phyloP scores from a whole-genome alignment of 2,888 invertebrate genomes.

The Conomelus anceps region DNA sequence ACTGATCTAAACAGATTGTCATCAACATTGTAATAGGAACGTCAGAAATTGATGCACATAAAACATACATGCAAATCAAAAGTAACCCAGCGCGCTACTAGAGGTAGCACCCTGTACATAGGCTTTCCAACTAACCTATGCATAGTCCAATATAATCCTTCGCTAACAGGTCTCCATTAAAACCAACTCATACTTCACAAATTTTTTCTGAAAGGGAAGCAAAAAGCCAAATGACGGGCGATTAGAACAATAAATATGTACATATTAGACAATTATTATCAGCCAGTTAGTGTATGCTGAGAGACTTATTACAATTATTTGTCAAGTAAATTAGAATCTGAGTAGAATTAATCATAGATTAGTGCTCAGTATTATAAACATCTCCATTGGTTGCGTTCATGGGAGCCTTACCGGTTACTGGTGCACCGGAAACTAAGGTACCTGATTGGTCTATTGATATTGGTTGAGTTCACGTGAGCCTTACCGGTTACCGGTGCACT shows the following conservation, averaged over 20 bases:
- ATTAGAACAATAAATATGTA: background rate
- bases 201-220: background rate
- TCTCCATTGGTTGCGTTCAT: no score
- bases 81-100: background rate
- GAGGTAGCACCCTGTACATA: background rate
- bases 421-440: no score
- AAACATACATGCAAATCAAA: background rate
- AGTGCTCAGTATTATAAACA: background rate
- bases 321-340: background rate
- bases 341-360: background rate
- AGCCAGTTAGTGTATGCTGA: background rate
- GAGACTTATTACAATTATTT: background rate
- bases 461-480: no score
- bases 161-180: background rate
- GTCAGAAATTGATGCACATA: background rate
- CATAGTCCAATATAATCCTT: background rate
- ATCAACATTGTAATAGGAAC: background rate
- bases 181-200: constrained; percentile 4
- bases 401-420: no score
- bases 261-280: background rate
- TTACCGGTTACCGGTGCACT: no score
- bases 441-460: no score
- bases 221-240: background rate
- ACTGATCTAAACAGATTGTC: no score
- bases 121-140: background rate